phyloP scores from a whole-genome alignment of 2,113 vertebrate genomes.

The Thunnus maccoyii region DNA sequence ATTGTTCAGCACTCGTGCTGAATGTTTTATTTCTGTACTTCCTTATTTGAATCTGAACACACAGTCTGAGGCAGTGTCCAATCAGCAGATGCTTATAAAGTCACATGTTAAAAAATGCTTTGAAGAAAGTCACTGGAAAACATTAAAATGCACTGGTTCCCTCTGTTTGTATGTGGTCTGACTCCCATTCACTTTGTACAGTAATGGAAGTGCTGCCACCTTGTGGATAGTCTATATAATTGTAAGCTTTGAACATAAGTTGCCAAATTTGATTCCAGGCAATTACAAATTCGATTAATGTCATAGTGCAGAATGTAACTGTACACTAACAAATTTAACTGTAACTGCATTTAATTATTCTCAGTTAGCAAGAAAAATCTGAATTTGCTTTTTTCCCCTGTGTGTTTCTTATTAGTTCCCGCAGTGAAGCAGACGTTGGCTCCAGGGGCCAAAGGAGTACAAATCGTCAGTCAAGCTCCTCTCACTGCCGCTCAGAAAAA shows the following conservation, averaged over 20 bases:
- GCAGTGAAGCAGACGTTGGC: constrained; percentile 88
- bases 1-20: too few relatives aligned
- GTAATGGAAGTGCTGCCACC: constrained; percentile 46
- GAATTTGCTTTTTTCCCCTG: neutral
- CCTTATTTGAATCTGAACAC: neutral
- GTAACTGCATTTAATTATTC: neutral
- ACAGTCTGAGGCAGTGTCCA: neutral
- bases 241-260: neutral
- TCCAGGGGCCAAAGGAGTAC: constrained; percentile 87
- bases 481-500: constrained; percentile 89
- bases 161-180: neutral
- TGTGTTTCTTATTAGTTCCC: constrained; percentile 76
- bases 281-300: neutral
- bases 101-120: neutral
- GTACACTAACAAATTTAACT: neutral
- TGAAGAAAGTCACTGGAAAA: neutral
- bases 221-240: constrained; percentile 40
- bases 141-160: neutral
- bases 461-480: constrained; percentile 81
- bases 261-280: neutral
- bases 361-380: neutral
- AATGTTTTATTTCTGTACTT: neutral
- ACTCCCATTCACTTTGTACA: neutral
- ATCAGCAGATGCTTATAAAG: neutral
- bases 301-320: neutral